Evolutionary conservation across 2,113 vertebrate species (phyloP).

Genomic region (Carassius gibelio): DNA sequence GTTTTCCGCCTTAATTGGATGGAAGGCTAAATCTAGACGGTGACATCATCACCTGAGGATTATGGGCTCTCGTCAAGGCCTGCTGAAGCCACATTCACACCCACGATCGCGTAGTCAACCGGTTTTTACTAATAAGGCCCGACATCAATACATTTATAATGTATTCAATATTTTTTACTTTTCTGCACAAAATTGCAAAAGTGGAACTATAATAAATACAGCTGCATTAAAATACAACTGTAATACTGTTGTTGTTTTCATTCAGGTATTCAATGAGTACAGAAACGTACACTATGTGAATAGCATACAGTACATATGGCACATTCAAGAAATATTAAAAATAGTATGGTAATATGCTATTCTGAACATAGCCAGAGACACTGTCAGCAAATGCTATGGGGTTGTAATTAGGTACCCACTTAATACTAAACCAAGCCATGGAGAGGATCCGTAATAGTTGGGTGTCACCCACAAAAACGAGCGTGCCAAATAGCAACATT

Average conservation of each 20-base stretch:
- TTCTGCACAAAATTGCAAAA: too few relatives aligned
- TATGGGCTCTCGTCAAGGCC: conserved; percentile 49
- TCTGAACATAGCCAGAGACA: background rate
- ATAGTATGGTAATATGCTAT: background rate
- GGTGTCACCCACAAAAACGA: conserved; percentile 14
- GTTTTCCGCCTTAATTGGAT: conserved; percentile 71
- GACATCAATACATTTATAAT: too few relatives aligned
- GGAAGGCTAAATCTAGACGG: conserved; percentile 65
- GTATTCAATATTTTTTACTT: too few relatives aligned
- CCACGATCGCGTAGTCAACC: background rate
- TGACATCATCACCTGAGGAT: conserved; percentile 66
- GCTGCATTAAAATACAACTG: background rate
- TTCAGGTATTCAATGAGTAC: background rate
- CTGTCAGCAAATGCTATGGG: background rate
- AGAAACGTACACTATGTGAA: background rate
- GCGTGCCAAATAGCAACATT: conserved; percentile 21
- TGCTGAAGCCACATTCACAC: background rate
- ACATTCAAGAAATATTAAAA: background rate
- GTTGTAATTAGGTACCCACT: conserved; percentile 30
- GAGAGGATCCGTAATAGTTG: conserved; percentile 29
- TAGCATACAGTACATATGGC: background rate
- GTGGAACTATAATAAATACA: too few relatives aligned
- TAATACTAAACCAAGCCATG: conserved; percentile 18
- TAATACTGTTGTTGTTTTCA: background rate
- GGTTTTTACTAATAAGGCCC: too few relatives aligned